Evolutionary conservation across 1,140 invertebrate genomes (phyloP).

Genomic region (Magallana ariakensis): DNA sequence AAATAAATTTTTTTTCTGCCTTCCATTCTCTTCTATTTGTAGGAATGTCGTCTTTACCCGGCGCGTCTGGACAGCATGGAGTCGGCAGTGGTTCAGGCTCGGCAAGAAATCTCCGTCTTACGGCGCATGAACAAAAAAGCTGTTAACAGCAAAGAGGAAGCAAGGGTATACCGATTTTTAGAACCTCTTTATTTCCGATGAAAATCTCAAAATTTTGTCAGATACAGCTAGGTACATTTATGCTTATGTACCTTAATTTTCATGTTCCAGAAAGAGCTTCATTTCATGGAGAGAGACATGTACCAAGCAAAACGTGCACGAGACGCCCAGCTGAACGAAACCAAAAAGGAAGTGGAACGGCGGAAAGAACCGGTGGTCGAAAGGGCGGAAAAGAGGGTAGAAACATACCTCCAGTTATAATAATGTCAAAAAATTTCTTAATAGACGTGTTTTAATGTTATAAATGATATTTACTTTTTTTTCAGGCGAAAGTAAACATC

Average conservation of each 20-base stretch:
- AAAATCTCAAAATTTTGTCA: too few species aligned
- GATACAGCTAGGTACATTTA: too few species aligned
- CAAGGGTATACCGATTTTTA: constrained; percentile 47
- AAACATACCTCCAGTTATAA: not conserved
- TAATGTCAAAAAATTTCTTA: not conserved
- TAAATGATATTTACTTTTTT: not conserved
- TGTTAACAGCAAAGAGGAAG: constrained; percentile 56
- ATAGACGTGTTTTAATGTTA: not conserved
- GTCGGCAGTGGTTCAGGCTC: constrained; percentile 50
- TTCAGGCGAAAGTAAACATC: constrained; percentile 51
- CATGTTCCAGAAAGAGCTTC: constrained; percentile 57
- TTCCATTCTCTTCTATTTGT: not conserved
- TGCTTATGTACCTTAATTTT: not conserved
- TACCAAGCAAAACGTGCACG: constrained; percentile 63
- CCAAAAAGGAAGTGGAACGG: constrained; percentile 66
- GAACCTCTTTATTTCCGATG: too few species aligned
- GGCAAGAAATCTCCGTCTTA: constrained; percentile 50
- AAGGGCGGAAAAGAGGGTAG: constrained; percentile 59
- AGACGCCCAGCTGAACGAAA: constrained; percentile 63
- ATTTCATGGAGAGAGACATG: constrained; percentile 64
- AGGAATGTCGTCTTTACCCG: constrained; percentile 65
- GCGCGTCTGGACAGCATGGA: constrained; percentile 58
- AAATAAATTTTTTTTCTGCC: not conserved
- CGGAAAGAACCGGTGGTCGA: constrained; percentile 60
- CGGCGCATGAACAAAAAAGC: constrained; percentile 65